These are phyloP conservation scores for Tenthredo scrophulariae DNA, from an alignment of 2,888 invertebrate genomes.

Conservation along the genomic window DNA sequence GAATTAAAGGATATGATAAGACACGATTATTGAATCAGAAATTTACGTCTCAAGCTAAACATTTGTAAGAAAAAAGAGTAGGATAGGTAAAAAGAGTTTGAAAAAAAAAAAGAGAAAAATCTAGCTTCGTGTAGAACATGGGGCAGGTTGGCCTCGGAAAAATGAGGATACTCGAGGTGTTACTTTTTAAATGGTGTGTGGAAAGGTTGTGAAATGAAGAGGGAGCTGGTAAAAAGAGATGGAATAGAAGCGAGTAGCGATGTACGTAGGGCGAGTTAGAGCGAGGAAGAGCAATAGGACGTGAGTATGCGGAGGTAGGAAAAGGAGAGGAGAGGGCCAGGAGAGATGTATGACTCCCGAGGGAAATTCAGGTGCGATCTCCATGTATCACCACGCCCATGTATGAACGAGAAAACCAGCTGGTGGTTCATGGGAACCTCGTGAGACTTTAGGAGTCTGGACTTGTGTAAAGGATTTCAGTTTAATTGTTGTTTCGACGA, in stretches of 20 bases:
- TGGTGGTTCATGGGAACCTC: conserved; percentile 56
- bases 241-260: conserved; percentile 42
- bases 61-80: background rate
- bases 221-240: conserved; percentile 54
- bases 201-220: conserved; percentile 49
- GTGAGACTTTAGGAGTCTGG: conserved; percentile 47
- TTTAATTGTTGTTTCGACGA: conserved; percentile 50
- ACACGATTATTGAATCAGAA: background rate
- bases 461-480: conserved; percentile 51
- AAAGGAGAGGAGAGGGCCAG: conserved; percentile 57
- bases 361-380: conserved; percentile 74
- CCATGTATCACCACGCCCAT: conserved; percentile 72
- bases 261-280: conserved; percentile 52
- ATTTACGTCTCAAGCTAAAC: background rate
- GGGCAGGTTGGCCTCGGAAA: conserved; percentile 35
- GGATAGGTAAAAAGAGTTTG: background rate
- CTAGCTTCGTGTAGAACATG: conserved; percentile 42
- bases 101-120: conserved; percentile 21
- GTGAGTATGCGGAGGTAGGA: conserved; percentile 55
- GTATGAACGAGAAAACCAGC: conserved; percentile 61
- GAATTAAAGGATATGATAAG: background rate
- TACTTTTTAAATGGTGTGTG: conserved; percentile 50
- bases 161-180: conserved; percentile 53
- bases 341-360: conserved; percentile 70
- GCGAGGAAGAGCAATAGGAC: conserved; percentile 58